A percentile compares a stretch with the other conserved stretches of the same genome.
phyloP scores from a whole-genome alignment of 2,113 vertebrate genomes.

The Kryptolebias marmoratus region DNA sequence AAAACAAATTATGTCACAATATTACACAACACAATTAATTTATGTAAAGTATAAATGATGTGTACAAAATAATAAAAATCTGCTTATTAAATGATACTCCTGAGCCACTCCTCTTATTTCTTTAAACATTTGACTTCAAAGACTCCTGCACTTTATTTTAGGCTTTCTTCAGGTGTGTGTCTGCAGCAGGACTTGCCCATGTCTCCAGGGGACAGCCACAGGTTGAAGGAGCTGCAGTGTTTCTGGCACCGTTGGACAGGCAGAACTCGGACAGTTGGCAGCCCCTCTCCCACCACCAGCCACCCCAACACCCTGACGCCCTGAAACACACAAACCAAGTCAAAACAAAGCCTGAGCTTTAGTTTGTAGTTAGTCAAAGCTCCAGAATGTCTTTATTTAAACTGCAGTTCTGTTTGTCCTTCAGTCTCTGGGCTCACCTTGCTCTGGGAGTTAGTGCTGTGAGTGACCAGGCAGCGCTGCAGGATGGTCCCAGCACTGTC shows the following conservation, averaged over 20 bases:
- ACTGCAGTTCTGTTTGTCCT: not conserved
- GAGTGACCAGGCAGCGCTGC: slow-evolving; percentile 77
- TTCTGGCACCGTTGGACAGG: slow-evolving; percentile 76
- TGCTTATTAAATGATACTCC: too few relatives aligned
- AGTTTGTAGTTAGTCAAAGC: not conserved
- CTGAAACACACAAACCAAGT: slow-evolving; percentile 52
- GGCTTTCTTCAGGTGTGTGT: not conserved
- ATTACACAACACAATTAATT: too few relatives aligned
- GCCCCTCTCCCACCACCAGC: slow-evolving; percentile 79
- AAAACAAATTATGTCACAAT: too few relatives aligned
- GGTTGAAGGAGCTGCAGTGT: slow-evolving; percentile 80
- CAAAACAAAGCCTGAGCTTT: not conserved
- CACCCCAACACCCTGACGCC: slow-evolving; percentile 71
- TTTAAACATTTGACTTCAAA: too few relatives aligned
- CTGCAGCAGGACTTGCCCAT: slow-evolving; percentile 65
- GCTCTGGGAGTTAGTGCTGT: slow-evolving; percentile 74
- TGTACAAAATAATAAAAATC: too few relatives aligned
- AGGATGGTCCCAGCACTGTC: slow-evolving; percentile 74
- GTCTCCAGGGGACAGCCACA: slow-evolving; percentile 80
- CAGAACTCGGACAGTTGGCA: slow-evolving; percentile 71
- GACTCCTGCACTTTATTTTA: too few relatives aligned
- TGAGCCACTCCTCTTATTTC: too few relatives aligned
- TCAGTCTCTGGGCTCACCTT: slow-evolving; percentile 57
- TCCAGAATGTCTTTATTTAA: not conserved
- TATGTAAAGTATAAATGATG: too few relatives aligned